phyloP scores from a whole-genome alignment of 1,140 invertebrate species.

The Manduca sexta region DNA sequence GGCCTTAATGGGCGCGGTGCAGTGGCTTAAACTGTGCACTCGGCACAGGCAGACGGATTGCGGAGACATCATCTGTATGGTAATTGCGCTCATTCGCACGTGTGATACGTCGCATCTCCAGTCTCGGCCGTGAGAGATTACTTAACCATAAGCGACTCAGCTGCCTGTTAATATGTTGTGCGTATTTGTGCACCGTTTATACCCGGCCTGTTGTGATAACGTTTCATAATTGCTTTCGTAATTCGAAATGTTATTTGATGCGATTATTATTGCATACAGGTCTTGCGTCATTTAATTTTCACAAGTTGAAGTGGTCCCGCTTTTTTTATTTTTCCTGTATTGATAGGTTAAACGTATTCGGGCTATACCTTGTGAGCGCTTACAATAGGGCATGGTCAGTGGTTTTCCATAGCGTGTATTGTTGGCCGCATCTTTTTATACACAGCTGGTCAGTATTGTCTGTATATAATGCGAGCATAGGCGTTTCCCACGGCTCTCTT shows the following conservation, averaged over 20 bases:
- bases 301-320: too few species aligned
- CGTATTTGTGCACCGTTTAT: conserved; percentile 1
- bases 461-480: conserved; percentile 18
- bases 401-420: conserved; percentile 33
- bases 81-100: conserved; percentile 37
- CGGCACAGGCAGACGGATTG: conserved; percentile 23
- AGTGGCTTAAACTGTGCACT: conserved; percentile 14
- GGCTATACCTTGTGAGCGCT: not conserved
- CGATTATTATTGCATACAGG: too few species aligned
- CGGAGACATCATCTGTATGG: conserved; percentile 44
- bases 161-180: conserved; percentile 18
- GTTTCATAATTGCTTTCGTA: too few species aligned
- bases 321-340: too few species aligned
- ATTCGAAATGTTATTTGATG: too few species aligned
- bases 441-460: conserved; percentile 26
- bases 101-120: conserved; percentile 16
- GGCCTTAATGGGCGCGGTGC: conserved; percentile 17
- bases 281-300: too few species aligned
- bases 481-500: conserved; percentile 28
- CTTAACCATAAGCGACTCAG: conserved; percentile 15
- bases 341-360: too few species aligned
- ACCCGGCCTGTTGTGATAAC: not conserved
- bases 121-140: conserved; percentile 19
- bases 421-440: conserved; percentile 37
- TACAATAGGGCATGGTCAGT: conserved; percentile 26